Conservation (phyloP, 2,888 invertebrate species). For the Thecophora atra region DNA sequence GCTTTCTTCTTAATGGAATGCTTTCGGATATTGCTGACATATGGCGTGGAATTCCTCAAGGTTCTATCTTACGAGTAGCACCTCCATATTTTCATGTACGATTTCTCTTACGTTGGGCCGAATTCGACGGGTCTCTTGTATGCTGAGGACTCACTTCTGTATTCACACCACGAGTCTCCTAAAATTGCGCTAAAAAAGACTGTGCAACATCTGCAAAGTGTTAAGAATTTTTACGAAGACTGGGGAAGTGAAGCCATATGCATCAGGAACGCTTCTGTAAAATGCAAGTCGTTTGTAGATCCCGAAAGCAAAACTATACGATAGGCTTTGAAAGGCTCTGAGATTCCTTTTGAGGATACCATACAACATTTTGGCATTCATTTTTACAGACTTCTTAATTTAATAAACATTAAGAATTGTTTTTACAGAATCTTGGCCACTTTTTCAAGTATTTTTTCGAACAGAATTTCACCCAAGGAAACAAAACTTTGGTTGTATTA, state of each 20-base stretch:
- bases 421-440: no score
- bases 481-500: no score
- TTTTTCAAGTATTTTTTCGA: no score
- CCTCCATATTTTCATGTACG: no score
- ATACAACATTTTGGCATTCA: no score
- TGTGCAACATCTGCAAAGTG: constrained; percentile 10
- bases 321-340: background rate
- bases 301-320: constrained; percentile 17
- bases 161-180: constrained; percentile 24
- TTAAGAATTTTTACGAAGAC: constrained; percentile 27
- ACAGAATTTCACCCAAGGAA: no score
- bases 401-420: no score
- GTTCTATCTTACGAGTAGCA: no score
- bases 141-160: constrained; percentile 39
- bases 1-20: no score
- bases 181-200: background rate
- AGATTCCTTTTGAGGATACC: no score
- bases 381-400: no score
- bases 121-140: constrained; percentile 34
- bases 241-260: constrained; percentile 21
- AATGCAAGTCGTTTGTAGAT: constrained; percentile 22
- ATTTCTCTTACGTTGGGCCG: constrained; percentile 34
- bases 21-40: no score
- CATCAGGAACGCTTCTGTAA: constrained; percentile 18
- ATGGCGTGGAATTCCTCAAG: constrained; percentile 31